These are phyloP conservation scores for Pelodiscus sinensis DNA, from an alignment of 2,113 vertebrate species.

Conservation along the genomic window DNA sequence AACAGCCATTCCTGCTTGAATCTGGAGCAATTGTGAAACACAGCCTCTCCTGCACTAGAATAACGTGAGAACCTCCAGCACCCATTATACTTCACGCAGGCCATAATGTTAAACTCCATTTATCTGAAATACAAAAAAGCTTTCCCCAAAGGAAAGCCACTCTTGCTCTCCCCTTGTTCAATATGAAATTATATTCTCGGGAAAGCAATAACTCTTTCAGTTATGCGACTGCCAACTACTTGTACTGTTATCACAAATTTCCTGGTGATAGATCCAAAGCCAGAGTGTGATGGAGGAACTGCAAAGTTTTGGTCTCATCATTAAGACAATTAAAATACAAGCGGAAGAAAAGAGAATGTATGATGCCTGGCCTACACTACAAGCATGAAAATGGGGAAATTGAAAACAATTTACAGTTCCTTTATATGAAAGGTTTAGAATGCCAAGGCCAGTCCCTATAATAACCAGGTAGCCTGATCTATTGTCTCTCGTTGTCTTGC, in stretches of 20 bases:
- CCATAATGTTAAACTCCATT: background rate
- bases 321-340: background rate
- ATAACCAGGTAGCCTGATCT: background rate
- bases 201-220: background rate
- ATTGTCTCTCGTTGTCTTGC: background rate
- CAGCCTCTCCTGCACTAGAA: background rate
- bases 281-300: background rate
- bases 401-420: background rate
- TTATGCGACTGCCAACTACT: background rate
- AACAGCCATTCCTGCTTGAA: background rate
- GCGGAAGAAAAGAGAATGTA: background rate
- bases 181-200: background rate
- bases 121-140: background rate
- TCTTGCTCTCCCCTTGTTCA: rapidly evolving
- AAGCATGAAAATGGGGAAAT: background rate
- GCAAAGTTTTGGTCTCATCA: background rate
- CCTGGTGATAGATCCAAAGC: background rate
- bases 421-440: background rate
- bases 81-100: background rate
- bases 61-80: background rate
- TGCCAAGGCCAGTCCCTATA: background rate
- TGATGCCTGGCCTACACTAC: background rate
- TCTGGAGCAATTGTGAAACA: background rate
- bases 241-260: background rate
- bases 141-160: background rate